A percentile compares a stretch with the other conserved stretches of the same genome.
phyloP scores from a whole-genome alignment of 1,140 invertebrate genomes.

The Drosophila sp. region DNA sequence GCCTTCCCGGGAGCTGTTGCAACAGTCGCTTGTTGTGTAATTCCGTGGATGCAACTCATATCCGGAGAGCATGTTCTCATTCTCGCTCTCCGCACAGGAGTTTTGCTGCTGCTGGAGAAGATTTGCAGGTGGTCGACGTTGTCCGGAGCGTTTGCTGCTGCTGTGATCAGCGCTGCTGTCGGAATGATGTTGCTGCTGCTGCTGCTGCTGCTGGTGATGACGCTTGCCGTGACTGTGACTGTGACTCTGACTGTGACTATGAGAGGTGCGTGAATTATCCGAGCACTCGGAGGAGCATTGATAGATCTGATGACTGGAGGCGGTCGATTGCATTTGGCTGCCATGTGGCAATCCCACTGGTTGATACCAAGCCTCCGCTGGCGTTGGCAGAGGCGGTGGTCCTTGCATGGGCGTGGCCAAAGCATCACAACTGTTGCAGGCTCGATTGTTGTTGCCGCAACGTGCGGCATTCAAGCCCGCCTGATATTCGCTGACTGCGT shows the following conservation, averaged over 20 bases:
- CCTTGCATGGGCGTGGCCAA: conserved; percentile 78
- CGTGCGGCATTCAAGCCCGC: conserved; percentile 70
- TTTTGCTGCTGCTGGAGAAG: conserved; percentile 39
- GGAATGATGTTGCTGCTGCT: conserved; percentile 57
- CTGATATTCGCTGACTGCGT: conserved; percentile 81
- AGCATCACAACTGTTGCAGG: conserved; percentile 82
- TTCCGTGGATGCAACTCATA: conserved; percentile 64
- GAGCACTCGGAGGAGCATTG: conserved; percentile 84
- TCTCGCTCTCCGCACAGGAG: conserved; percentile 68
- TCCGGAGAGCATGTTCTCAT: conserved; percentile 60
- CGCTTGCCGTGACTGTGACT: conserved; percentile 58
- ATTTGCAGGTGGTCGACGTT: conserved; percentile 18
- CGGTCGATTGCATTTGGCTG: conserved; percentile 38
- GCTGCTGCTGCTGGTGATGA: conserved; percentile 24
- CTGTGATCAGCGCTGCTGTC: conserved; percentile 75
- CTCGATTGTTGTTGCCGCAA: conserved; percentile 75
- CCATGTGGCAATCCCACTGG: conserved; percentile 48
- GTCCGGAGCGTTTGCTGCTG: conserved; percentile 49
- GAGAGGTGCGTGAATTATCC: conserved; percentile 76
- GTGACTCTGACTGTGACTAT: conserved; percentile 31
- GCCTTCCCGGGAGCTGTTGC: conserved; percentile 81
- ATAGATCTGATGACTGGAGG: conserved; percentile 80
- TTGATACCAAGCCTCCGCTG: conserved; percentile 78
- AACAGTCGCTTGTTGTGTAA: conserved; percentile 81
- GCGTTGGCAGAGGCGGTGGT: conserved; percentile 57